Evolutionary conservation across 1,140 invertebrate species (phyloP), one percentile per base, ranked within the genome.

Genomic region (Eriocheir sinensis): DNA sequence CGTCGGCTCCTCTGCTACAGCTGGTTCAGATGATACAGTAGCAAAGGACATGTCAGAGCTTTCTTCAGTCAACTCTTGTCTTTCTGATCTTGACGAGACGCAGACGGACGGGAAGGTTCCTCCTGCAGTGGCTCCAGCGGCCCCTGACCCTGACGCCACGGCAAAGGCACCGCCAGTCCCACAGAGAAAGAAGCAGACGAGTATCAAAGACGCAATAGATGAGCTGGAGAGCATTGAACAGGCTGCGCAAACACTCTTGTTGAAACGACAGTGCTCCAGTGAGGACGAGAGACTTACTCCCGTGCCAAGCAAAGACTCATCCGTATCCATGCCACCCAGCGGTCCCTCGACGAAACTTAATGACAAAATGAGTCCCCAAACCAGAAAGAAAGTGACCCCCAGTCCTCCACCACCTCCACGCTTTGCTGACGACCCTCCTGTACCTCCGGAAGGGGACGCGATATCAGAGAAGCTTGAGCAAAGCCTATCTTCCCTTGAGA

Each of bases 11-110:
- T 89, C 95, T 12, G 91, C 91, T 72, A 95, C 94, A 27, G 94
- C 93, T 36, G 93, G 90, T 44, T 95, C 95, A 3, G 95, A 96
- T 36, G 95, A 96, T 38, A 96, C 95, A 30, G 48, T 96, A 4
- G 95, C 92, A 27, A 95, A 96, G 89, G 93, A 96, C 85, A 96
- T 96, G 95, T 96, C 95, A 8, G 95, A 96, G 38, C 92, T 96
- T 17, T 96, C 95, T 9, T 96, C 95, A n/a, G 79, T 96, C 60
- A 96, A 96, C 90, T 96, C 95, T 2, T 90, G 93, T 27, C 94
- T 96, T 30, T 96, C 95, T 27, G 80, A 60, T 79, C 41, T 95
- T 6, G 95, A 94, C 34, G 92, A 95, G 27, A 83, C 32, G 21
- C 89, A 93, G n/a, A 93, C 91, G 27, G 92, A 88, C 8, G 48